Conservation (phyloP, 2,797 vertebrate species). For the Balearica regulorum region DNA sequence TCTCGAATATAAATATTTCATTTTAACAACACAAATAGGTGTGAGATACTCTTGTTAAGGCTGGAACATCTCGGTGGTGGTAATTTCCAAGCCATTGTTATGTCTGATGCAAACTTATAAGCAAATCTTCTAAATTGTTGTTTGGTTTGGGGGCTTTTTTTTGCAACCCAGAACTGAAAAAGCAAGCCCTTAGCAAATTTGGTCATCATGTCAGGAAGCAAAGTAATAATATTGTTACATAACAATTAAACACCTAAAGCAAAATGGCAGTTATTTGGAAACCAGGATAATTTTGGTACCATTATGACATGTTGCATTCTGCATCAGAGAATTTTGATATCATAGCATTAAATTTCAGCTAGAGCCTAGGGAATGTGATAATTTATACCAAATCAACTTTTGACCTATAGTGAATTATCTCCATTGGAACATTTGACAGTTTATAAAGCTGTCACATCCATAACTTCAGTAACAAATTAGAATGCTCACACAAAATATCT, state of each 20-base stretch:
- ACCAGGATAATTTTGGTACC: neutral
- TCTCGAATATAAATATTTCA: neutral
- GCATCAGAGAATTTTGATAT: neutral
- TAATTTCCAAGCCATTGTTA: neutral
- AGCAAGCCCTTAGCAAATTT: neutral
- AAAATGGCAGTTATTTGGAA: neutral
- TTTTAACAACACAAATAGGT: neutral
- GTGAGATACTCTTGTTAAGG: neutral
- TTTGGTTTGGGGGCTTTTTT: fast-evolving
- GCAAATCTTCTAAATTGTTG: neutral
- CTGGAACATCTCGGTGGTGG: too few species aligned
- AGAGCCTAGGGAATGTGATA: neutral
- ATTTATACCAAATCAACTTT: neutral
- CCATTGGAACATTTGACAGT: neutral
- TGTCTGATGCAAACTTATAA: neutral
- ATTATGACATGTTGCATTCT: neutral
- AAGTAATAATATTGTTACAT: neutral
- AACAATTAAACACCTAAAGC: neutral
- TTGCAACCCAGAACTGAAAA: neutral
- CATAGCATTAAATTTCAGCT: neutral
- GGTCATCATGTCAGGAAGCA: neutral
- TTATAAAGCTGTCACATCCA: neutral
- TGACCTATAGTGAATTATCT: neutral
- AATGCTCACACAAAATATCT: neutral
- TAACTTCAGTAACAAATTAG: neutral